Evolutionary conservation across 1,140 invertebrate genomes (phyloP).

Genomic region (Acromyrmex charruanus): DNA sequence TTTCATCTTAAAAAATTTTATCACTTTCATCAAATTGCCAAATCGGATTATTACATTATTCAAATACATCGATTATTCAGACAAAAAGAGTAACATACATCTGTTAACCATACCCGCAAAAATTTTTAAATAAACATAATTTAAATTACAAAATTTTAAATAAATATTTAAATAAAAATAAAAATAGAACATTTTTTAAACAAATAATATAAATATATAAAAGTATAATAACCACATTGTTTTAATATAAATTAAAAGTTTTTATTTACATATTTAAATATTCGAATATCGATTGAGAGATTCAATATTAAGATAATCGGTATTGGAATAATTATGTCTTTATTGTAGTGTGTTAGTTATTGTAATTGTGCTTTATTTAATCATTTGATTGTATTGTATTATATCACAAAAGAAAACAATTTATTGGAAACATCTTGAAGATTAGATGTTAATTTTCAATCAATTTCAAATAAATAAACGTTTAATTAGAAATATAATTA

Average conservation of each 20-base stretch:
- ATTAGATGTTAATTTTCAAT: not conserved
- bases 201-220: conserved; percentile 5
- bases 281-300: not conserved
- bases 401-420: not conserved
- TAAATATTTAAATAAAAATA: not conserved
- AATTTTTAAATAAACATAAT: not conserved
- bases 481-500: conserved; percentile 8
- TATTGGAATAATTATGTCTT: not conserved
- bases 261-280: conserved; percentile 20
- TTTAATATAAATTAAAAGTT: conserved; percentile 30
- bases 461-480: not conserved
- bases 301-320: not conserved
- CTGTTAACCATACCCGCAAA: not conserved
- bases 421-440: not conserved
- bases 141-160: not conserved
- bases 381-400: not conserved
- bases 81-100: not conserved
- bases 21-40: not conserved
- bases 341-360: not conserved
- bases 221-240: not conserved
- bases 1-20: not conserved
- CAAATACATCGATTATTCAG: not conserved
- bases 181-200: not conserved
- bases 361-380: not conserved
- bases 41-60: not conserved